Base-by-base conservation (phyloP, 2,113 vertebrate genomes). In the Ciconia maguari region DNA sequence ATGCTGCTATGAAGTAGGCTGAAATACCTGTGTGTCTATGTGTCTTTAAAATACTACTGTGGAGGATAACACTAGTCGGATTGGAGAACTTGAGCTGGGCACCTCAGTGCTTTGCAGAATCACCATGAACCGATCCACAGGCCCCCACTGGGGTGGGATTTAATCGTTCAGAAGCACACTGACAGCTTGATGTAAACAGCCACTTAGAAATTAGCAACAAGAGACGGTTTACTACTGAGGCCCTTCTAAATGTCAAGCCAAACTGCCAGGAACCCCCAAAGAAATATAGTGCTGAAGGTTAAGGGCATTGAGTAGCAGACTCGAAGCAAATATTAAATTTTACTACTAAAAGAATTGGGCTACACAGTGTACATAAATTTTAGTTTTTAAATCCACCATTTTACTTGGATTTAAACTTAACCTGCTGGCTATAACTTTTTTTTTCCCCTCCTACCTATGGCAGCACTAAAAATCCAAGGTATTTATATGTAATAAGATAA, bases 41-140 rank as follows among this genome's bases (percentile, higher is more conserved):
- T 61, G 20, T 17, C 27, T 87, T 61, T 65, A 74, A 84, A 81
- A 61, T 66, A 48, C 29, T 44, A 4, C 49, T 66, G 9, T 52
- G 46, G n/a, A 65, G 30, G 18, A 16, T 36, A 76, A 25, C 5
- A 11, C 29, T 52, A 16, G n/a, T 46, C 0, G 0, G 9, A 7
- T 11, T 30, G 69, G 65, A 75, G 36, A 61, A 54, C 36, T 48
- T 74, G 34, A 65, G 54, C 36, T 65, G 36, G 44, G 55, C 18
- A 27, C 10, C 41, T 70, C 44, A 16, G 1, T 54, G 34, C 16
- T 74, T 65, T 72, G 15, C 69, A 61, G 36, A 70, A 89, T 69
- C 8, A 34, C n/a, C 26, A 6, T 11, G 15, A 83, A 32, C 66
- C 2, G 8, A 4, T 61, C 51, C 19, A 18, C 22, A 52, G 34